Percentiles rank a stretch among this genome's conserved stretches.
These are phyloP conservation scores for Spodoptera littoralis DNA, from an alignment of 2,888 invertebrate species.

Conservation along the genomic window DNA sequence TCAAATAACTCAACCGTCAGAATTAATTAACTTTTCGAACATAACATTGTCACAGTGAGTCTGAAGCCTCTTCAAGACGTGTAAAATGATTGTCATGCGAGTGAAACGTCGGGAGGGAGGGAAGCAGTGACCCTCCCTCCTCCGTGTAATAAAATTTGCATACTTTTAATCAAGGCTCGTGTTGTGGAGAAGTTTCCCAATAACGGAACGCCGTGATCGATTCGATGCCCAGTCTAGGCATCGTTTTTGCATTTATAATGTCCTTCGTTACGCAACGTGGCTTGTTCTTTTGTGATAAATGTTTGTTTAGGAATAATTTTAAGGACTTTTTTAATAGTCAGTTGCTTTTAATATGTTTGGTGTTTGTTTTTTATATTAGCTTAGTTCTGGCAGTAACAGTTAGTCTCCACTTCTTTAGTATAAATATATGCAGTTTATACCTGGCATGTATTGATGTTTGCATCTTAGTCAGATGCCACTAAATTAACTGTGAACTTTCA, in stretches of 20 bases:
- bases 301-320: slow-evolving; percentile 15
- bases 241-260: slow-evolving; percentile 75
- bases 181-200: slow-evolving; percentile 89
- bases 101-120: slow-evolving; percentile 67
- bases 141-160: slow-evolving; percentile 89
- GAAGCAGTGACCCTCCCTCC: slow-evolving; percentile 71
- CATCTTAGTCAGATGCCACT: too few species aligned
- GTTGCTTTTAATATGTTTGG: too few species aligned
- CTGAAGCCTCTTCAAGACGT: slow-evolving; percentile 41
- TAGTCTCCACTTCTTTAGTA: too few species aligned
- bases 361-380: too few species aligned
- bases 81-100: slow-evolving; percentile 66
- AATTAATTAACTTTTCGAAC: too few species aligned
- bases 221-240: slow-evolving; percentile 73
- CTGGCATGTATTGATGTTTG: too few species aligned
- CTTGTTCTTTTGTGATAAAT: slow-evolving; percentile 20
- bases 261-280: slow-evolving; percentile 47
- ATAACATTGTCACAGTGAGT: background rate
- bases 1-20: too few species aligned
- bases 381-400: too few species aligned
- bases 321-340: background rate
- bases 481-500: too few species aligned
- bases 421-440: too few species aligned
- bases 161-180: slow-evolving; percentile 90
- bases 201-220: slow-evolving; percentile 87